These are phyloP conservation scores for Ypsolopha scabrella DNA, from an alignment of 2,888 invertebrate genomes.

Conservation along the genomic window DNA sequence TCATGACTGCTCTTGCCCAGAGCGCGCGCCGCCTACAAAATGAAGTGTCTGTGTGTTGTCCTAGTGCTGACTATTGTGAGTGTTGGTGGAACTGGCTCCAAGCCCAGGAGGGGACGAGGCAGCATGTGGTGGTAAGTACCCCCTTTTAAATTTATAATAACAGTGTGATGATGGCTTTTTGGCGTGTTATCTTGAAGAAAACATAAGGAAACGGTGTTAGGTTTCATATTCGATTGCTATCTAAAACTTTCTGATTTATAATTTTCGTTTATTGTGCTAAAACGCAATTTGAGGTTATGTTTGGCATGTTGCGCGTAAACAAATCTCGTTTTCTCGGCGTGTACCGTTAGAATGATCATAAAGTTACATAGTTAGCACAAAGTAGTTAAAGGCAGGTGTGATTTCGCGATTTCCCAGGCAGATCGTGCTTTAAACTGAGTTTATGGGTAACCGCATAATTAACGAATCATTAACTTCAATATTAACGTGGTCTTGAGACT, in stretches of 20 bases:
- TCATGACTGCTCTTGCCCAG: constrained; percentile 4
- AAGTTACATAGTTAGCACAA: background rate
- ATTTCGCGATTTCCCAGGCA: background rate
- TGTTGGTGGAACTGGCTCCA: constrained; percentile 66
- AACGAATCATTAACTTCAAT: constrained; percentile 42
- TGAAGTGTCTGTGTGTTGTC: constrained; percentile 67
- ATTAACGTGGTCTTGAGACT: constrained; percentile 38
- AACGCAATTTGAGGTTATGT: no score
- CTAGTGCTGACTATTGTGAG: constrained; percentile 60
- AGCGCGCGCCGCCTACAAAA: constrained; percentile 47
- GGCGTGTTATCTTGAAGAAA: background rate
- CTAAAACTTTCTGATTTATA: no score
- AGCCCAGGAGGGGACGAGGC: constrained; percentile 83
- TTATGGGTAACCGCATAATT: constrained; percentile 25
- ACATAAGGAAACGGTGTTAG: no score
- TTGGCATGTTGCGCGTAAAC: no score
- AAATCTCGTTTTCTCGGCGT: no score
- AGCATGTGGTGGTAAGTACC: constrained; percentile 92
- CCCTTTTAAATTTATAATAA: background rate
- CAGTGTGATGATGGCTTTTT: background rate
- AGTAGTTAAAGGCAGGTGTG: background rate
- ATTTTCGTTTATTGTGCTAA: no score
- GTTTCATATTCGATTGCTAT: no score
- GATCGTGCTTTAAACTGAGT: background rate
- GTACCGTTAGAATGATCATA: no score